These are phyloP conservation scores for Pogona vitticeps DNA, from an alignment of 2,113 vertebrate species.

Conservation along the genomic window DNA sequence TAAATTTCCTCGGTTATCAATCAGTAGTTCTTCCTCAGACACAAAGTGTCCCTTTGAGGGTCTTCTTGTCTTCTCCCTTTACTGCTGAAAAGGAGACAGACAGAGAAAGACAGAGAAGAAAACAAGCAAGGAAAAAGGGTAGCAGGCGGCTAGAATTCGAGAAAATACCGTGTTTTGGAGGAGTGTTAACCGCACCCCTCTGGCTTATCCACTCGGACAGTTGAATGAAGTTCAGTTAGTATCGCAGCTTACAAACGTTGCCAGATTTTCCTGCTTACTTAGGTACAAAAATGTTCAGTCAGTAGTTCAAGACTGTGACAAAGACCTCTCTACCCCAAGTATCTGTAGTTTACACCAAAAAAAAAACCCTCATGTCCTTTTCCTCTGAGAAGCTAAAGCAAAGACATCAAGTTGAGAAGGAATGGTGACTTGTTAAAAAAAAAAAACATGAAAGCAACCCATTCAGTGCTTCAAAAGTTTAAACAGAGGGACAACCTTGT, in stretches of 20 bases:
- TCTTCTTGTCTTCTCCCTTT: slow-evolving; percentile 31
- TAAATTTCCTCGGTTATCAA: slow-evolving; percentile 51
- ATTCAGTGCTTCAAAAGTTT: no score
- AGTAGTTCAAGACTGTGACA: no score
- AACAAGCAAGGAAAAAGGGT: neutral
- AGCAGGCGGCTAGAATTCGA: neutral
- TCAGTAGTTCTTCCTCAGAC: slow-evolving; percentile 43
- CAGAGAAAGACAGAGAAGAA: neutral
- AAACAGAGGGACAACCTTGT: no score
- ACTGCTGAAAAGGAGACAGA: slow-evolving; percentile 25
- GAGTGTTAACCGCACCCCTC: slow-evolving; percentile 40
- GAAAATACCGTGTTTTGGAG: neutral
- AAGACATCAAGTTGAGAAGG: no score
- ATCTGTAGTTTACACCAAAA: no score
- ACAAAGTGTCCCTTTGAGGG: slow-evolving; percentile 32
- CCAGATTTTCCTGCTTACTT: slow-evolving; percentile 54
- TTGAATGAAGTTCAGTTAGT: slow-evolving; percentile 61
- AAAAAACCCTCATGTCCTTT: no score
- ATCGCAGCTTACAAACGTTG: slow-evolving; percentile 43
- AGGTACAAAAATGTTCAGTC: slow-evolving; percentile 23
- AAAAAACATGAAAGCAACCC: no score
- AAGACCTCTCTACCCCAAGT: no score
- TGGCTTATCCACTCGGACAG: slow-evolving; percentile 56
- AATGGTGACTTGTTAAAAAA: no score
- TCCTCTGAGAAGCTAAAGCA: no score